These are phyloP conservation scores for Itoplectis maculator DNA, from an alignment of 2,888 invertebrate species.

Conservation along the genomic window DNA sequence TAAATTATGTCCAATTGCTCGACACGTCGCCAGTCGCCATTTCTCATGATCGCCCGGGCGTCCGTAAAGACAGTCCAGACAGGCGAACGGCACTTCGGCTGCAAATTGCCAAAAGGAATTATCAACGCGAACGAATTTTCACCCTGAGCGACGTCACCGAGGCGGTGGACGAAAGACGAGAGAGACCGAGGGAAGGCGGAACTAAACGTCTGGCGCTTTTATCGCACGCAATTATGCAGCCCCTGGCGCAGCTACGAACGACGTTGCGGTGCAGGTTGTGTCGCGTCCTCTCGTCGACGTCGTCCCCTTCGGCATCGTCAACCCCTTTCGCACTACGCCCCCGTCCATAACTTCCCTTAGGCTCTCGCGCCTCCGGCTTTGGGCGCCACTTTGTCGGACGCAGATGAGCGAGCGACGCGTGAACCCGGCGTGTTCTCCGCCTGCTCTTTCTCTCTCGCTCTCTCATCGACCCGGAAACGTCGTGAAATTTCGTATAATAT, in stretches of 20 bases:
- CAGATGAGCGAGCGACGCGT: constrained; percentile 27
- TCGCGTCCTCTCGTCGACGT: constrained; percentile 1
- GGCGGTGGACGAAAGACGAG: too few species aligned
- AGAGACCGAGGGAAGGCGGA: background rate
- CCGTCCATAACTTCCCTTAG: background rate
- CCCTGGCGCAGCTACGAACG: too few species aligned
- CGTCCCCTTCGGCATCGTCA: constrained; percentile 11
- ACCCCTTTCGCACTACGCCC: background rate
- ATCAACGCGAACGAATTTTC: background rate
- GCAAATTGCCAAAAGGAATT: background rate
- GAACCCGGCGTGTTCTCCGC: background rate
- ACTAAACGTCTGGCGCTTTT: constrained; percentile 14
- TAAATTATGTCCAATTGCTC: too few species aligned
- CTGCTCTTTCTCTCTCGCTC: background rate
- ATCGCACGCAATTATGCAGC: constrained; percentile 20
- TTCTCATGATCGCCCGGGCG: background rate
- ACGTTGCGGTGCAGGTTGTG: constrained; percentile 19
- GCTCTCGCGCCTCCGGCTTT: background rate
- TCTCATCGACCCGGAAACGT: constrained; percentile 53
- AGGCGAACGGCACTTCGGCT: background rate
- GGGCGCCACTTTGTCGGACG: constrained; percentile 27
- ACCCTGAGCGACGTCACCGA: background rate
- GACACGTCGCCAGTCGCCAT: background rate
- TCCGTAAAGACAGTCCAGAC: background rate
- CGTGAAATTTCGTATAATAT: constrained; percentile 69